Evolutionary conservation across 53 echinoderm and acorn worm genomes (phyloP), one percentile per base, ranked within the genome.

Genomic region (Antedon mediterranea): DNA sequence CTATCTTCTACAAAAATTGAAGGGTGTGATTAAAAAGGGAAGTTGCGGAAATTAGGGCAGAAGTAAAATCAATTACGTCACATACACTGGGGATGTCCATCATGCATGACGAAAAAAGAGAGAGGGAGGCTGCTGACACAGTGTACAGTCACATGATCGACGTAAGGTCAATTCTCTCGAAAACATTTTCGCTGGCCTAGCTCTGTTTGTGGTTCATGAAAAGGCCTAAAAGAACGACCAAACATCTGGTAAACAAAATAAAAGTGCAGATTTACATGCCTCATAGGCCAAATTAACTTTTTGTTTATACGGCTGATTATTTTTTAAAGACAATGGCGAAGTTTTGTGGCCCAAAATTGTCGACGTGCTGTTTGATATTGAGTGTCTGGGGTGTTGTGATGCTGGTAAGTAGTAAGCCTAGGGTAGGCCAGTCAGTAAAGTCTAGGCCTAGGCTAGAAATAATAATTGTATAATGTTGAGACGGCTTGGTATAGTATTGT

Each of bases 331-430:
- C 11, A 3, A 90, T 84, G 78, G 76, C 74, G 77, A 89, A 90
- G 71, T 71, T 93, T 28, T 93, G 93, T 75, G 93, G 93, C 72
- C 93, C 93, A 32, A 90, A 90, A 71, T 75, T 82, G 14, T 93
- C 93, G 34, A 81, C 87, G 32, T 93, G 93, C 82, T 93, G 93
- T 79, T 87, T 90, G 26, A 29, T 93, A 34, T 30, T 90, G 79
- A 93, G 93, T 86, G 86, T 85, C 78, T 93, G 93, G 93, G 93
- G 93, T 41, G 83, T 93, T 9, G 80, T 93, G n/a, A 93, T 93
- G 93, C 72, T 93, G 83, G 93, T 93, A 81, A 84, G 93, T 93
- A 37, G 37, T 37, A 11, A 37, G 37, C 11, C 37, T 11, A 37
- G n/a, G n/a, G n/a, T n/a, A n/a, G n/a, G n/a, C n/a, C n/a, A n/a